Conservation (phyloP, 2,888 invertebrate genomes). For the Camponotus fellah region DNA sequence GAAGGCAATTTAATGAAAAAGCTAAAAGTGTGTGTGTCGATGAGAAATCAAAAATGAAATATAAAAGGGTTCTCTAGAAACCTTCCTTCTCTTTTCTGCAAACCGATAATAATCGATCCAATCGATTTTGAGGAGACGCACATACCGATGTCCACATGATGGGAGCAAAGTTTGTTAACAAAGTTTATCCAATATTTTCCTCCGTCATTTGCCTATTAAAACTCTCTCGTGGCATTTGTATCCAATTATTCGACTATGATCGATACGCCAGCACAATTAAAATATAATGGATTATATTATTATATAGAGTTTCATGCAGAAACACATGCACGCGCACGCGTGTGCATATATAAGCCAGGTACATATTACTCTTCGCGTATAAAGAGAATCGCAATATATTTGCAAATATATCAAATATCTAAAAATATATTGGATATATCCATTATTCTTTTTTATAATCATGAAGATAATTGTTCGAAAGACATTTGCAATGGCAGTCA, state of each 20-base stretch:
- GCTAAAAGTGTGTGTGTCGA: slow-evolving; percentile 5
- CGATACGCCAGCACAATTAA: not conserved
- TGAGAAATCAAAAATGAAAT: slow-evolving; percentile 32
- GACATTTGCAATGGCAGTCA: not conserved
- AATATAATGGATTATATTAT: not conserved
- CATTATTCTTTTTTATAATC: not conserved
- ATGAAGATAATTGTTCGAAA: not conserved
- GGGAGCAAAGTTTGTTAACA: not conserved
- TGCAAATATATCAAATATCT: not conserved
- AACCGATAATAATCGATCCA: slow-evolving; percentile 2
- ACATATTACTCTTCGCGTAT: not conserved
- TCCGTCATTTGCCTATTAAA: slow-evolving; percentile 26
- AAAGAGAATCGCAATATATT: not conserved
- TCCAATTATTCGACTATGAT: slow-evolving; percentile 1
- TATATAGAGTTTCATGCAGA: not conserved
- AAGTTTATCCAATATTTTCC: not conserved
- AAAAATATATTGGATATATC: not conserved
- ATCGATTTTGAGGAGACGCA: slow-evolving; percentile 24
- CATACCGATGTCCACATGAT: not conserved
- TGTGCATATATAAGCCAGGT: too few species aligned
- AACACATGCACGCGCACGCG: too few species aligned
- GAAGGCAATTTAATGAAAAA: slow-evolving; percentile 8
- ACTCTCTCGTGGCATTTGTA: not conserved
- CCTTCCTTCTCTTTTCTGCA: not conserved
- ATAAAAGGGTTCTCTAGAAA: not conserved